Base-by-base conservation (phyloP, 2,113 vertebrate species). In the Ondatra zibethicus region DNA sequence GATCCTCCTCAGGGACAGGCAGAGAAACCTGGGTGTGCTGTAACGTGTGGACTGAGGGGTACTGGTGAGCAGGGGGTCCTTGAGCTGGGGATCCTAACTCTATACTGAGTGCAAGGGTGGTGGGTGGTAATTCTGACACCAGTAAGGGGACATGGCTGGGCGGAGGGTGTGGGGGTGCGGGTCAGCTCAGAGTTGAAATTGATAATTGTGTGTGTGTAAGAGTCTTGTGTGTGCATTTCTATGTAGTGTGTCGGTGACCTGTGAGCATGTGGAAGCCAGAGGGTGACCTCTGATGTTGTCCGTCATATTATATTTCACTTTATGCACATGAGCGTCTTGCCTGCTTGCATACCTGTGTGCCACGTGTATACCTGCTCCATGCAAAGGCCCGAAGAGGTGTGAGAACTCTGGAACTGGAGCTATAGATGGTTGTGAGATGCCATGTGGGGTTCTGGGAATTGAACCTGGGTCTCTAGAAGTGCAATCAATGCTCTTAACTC, bases 91-190 rank as follows among this genome's bases (percentile, higher is more conserved):
- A 8, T 72, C 50, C 21, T 0, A 4, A 52, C 52, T n/a, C 70
- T 47, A 47, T 7, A 3, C 0, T 0, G 6, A 29, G 10, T 36
- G 13, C 10, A 52, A 45, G 52, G 47, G 3, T 0, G 3, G 93
- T 7, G 12, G 0, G 8, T 27, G 8, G 7, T 27, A n/a, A 50
- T 80, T 23, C 13, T 73, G 68, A 42, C 36, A 55, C n/a, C 11
- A 13, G 47, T 1, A 29, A 52, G 36, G 61, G 12, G 77, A 29
- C 29, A n/a, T 0, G 58, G 5, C 16, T 36, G 17, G 31, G 85
- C 25, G 45, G 85, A 87, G 19, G 23, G 66, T n/a, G 66, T 73
- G 45, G 23, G 55, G 77, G 33, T 77, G 11, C 11, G n/a, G 88
- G 13, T 27, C 75, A 66, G 13, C 36, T 29, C 33, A 25, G 5